Base-by-base conservation (phyloP, 2,888 invertebrate genomes). In the Endotricha flammealis region DNA sequence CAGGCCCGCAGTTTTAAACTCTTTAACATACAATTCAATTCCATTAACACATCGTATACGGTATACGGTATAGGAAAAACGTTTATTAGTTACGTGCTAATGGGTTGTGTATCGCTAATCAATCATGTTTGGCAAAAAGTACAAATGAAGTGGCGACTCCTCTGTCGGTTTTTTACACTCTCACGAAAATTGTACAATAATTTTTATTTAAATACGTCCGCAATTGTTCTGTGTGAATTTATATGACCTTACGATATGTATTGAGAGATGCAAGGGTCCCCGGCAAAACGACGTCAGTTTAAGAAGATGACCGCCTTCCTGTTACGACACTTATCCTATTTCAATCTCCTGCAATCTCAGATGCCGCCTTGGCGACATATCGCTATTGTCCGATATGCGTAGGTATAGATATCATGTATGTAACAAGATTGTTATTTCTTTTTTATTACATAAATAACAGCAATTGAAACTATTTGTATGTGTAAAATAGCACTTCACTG, bases 61-160 rank as follows among this genome's bases (percentile, higher is more conserved):
- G n/a, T n/a, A n/a, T n/a, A n/a, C n/a, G n/a, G n/a, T n/a, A 46
- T 50, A 52, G 57, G 53, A 55, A 62, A 62, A 64, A 53, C 39
- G 58, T 64, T 70, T 68, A 53, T 55, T 60, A 58, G 56, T 42
- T 37, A 59, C 44, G 56, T 66, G 79, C 64, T 78, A 80, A 78
- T 72, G 63, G 65, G 46, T 48, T 60, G 57, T 51, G 48, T 53
- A 64, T 57, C 58, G 71, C 72, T 79, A 78, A 78, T 71, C 64
- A 75, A 71, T 64, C 59, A 42, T 48, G 61, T 67, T 68, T 55
- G 63, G 63, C 65, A 64, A 65, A 60, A 68, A 60, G 53, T 53
- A 57, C 52, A 46, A 55, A 48, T 50, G 43, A 44, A 46, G 53
- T 41, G 13, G 2, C 30, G 17, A n/a, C 20, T 4, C 48, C 52